Conservation (phyloP, 2,113 vertebrate species). For the Cyanoderma ruficeps region DNA sequence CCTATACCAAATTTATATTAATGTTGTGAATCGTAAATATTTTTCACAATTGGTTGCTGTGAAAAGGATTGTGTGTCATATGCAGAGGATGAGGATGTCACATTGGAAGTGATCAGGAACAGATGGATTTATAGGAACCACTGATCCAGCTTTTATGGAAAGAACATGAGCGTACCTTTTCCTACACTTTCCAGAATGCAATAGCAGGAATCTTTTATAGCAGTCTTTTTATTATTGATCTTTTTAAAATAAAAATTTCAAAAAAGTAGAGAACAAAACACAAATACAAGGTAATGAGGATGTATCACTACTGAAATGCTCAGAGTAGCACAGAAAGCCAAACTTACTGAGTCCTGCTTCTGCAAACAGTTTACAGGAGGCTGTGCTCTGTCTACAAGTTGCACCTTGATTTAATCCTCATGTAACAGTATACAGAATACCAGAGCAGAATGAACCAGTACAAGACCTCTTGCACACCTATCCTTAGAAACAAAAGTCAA, state of each 20-base stretch:
- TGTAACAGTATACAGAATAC: not conserved
- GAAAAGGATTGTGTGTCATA: not conserved
- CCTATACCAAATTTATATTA: not conserved
- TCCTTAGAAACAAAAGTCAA: not conserved
- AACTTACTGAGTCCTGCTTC: not conserved
- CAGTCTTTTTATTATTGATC: not conserved
- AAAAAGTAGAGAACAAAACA: not conserved
- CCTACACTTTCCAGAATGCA: not conserved
- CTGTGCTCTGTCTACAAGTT: not conserved
- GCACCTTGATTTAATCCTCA: not conserved
- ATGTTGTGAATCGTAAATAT: not conserved
- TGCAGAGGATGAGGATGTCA: not conserved
- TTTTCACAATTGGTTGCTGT: not conserved
- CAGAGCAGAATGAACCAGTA: not conserved
- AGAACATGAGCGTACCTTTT: not conserved
- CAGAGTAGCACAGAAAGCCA: not conserved
- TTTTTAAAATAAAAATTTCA: not conserved
- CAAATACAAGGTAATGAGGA: not conserved
- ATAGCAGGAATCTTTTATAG: not conserved
- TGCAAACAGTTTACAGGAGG: not conserved
- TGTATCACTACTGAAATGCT: not conserved
- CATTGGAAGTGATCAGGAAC: not conserved
- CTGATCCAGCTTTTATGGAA: not conserved
- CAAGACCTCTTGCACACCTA: not conserved
- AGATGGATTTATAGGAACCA: not conserved